Evolutionary conservation across 37 sponge, comb jelly and placozoan species (phyloP), one percentile per base, ranked within the genome.

Genomic region (Ephydatia muelleri): DNA sequence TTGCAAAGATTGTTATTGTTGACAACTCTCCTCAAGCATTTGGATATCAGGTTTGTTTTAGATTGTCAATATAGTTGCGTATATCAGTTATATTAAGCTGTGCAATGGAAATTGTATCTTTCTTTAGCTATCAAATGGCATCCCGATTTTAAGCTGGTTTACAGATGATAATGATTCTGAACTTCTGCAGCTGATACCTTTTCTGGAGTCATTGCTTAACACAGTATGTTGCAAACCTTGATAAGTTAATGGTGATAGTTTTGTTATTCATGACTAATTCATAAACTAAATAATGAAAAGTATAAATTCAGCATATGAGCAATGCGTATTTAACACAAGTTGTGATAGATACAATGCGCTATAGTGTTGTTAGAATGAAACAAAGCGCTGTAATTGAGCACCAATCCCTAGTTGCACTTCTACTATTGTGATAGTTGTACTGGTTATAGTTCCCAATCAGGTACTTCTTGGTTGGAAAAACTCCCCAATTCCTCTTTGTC

Each of bases 11-110:
- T 8, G 86, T 98, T 38, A 96, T 98, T 64, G 77, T 98, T 0
- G 99, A 98, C 81, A 98, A 98, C 74, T 98, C 96, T 21, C 96
- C 96, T 16, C 93, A 94, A 65, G 96, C 99, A 77, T 98, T 98
- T 81, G 99, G 95, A 26, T 98, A 98, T 70, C 96, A 98, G 93
- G 97, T 97, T 75, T 14, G 48, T 57, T 3, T 3, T 25, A 28
- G 5, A 9, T 67, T 65, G 31, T 75, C 34, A 9, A 25, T 21
- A 75, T 57, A 66, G 13, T 31, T 70, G 25, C 68, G 35, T 78
- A n/a, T n/a, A n/a, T n/a, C n/a, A n/a, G n/a, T n/a, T n/a, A n/a
- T n/a, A n/a, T 14, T 39, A 31, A 37, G 67, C 37, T 69, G 72
- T 71, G 26, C 39, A 25, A 4, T n/a, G 5, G 47, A 49, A 19